phyloP scores from a whole-genome alignment of 2,797 vertebrate species.

The Notamacropus eugenii region DNA sequence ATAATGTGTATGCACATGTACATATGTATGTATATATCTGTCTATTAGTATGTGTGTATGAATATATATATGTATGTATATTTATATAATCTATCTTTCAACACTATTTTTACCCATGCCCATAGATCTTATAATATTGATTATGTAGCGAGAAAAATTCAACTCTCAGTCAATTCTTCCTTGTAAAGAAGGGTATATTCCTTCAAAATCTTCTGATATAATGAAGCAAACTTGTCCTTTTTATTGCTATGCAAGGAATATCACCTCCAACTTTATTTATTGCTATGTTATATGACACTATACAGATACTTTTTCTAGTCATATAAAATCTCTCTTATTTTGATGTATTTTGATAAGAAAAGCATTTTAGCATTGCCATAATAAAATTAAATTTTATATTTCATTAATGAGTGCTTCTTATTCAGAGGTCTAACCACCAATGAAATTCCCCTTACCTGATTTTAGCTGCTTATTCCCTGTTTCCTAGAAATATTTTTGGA shows the following conservation, averaged over 20 bases:
- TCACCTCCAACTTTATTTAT: conserved; percentile 58
- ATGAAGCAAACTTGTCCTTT: conserved; percentile 44
- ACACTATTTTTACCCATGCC: too few relatives aligned
- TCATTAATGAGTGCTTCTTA: conserved; percentile 59
- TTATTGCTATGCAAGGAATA: conserved; percentile 37
- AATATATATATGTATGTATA: too few relatives aligned
- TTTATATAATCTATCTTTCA: too few relatives aligned
- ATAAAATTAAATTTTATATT: conserved; percentile 55
- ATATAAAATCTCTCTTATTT: conserved; percentile 58
- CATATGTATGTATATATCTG: too few relatives aligned
- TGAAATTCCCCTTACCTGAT: neutral
- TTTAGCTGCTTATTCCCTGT: neutral
- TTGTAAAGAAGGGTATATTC: conserved; percentile 50
- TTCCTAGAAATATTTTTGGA: conserved; percentile 14
- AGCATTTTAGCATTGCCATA: conserved; percentile 51
- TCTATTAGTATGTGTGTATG: too few relatives aligned
- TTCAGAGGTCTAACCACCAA: conserved; percentile 13
- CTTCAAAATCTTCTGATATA: conserved; percentile 29
- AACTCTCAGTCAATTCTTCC: conserved; percentile 32
- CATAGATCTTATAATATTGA: conserved; percentile 2
- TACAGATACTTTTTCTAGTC: conserved; percentile 53
- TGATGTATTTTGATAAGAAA: conserved; percentile 66
- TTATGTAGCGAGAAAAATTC: conserved; percentile 59
- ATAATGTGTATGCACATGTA: too few relatives aligned
- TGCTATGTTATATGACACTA: conserved; percentile 42